A percentile compares a stretch with the other conserved stretches of the same genome.
Evolutionary conservation across 2,888 invertebrate species (phyloP).

Genomic region (Synanthedon vespiformis): DNA sequence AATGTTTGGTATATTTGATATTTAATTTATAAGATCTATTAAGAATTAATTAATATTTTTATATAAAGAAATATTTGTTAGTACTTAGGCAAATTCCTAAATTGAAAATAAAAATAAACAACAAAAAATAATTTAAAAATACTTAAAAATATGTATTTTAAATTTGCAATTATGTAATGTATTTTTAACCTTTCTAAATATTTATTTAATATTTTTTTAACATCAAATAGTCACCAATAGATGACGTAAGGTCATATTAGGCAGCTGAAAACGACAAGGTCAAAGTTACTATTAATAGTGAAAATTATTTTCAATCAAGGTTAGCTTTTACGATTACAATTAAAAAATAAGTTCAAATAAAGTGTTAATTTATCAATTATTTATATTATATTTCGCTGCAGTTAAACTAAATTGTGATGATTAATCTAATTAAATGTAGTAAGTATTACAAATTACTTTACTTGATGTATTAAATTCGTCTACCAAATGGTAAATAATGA

Average conservation of each 20-base stretch:
- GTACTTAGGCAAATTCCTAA: too few species aligned
- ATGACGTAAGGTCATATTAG: conserved; percentile 58
- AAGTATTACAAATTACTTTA: too few species aligned
- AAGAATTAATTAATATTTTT: too few species aligned
- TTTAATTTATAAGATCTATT: too few species aligned
- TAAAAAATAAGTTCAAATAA: not conserved
- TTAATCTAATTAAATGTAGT: too few species aligned
- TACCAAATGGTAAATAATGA: too few species aligned
- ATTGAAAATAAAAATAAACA: too few species aligned
- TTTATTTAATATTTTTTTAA: not conserved
- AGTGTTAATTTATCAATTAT: not conserved
- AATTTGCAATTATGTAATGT: not conserved
- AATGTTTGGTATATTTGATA: too few species aligned
- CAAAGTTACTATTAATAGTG: conserved; percentile 46
- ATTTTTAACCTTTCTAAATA: not conserved
- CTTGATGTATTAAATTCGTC: too few species aligned
- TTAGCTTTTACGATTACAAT: not conserved
- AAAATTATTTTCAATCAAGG: not conserved
- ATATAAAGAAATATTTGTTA: too few species aligned
- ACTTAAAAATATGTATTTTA: too few species aligned
- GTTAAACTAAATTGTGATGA: too few species aligned
- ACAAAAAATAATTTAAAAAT: not conserved
- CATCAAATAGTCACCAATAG: conserved; percentile 3
- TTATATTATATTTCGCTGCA: not conserved
- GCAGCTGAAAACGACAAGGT: conserved; percentile 51